Base-by-base conservation (phyloP, 2,888 invertebrate species). In the Acanthosepion pharaonis region DNA sequence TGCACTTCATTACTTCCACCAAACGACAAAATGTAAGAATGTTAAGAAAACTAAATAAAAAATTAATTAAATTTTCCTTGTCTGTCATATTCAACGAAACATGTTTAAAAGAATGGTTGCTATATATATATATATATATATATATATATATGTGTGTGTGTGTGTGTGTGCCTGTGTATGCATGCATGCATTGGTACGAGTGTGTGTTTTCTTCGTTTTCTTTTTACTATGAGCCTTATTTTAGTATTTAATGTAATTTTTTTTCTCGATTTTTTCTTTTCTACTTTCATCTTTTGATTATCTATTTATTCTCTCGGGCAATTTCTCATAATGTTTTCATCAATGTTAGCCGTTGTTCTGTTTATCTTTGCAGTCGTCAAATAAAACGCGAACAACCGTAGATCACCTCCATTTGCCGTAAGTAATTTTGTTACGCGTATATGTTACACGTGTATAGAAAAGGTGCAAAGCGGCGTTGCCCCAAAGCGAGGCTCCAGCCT, bases 391-490 rank as follows among this genome's bases (percentile, higher is more conserved):
- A 78, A 78, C 78, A 28, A n/a, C 78, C 78, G 8, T 78, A n/a
- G 78, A 78, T 28, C 28, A 78, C n/a, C 78, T 78, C 78, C 78
- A 78, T 9, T 78, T 78, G 78, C 78, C 78, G 78, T n/a, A 78
- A 78, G 78, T 78, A n/a, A 78, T 78, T 78, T 78, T n/a, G 78
- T 78, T 78, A 78, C 78, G n/a, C 78, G 78, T n/a, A 78, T n/a
- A n/a, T 78, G n/a, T 78, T 78, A 78, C 78, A 78, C 78, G 78
- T 78, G 78, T 78, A n/a, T 78, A 78, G n/a, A 18, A 78, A n/a
- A n/a, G 78, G 11, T 15, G 78, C 78, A n/a, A 42, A 78, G n/a
- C n/a, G 15, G n/a, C 11, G 28, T 78, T 6, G 78, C 78, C 5
- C 5, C 78, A 78, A 78, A 78, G 78, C 78, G 78, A 78, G 78